phyloP scores from a whole-genome alignment of 1,140 invertebrate species.

The Elymnias hypermnestra region DNA sequence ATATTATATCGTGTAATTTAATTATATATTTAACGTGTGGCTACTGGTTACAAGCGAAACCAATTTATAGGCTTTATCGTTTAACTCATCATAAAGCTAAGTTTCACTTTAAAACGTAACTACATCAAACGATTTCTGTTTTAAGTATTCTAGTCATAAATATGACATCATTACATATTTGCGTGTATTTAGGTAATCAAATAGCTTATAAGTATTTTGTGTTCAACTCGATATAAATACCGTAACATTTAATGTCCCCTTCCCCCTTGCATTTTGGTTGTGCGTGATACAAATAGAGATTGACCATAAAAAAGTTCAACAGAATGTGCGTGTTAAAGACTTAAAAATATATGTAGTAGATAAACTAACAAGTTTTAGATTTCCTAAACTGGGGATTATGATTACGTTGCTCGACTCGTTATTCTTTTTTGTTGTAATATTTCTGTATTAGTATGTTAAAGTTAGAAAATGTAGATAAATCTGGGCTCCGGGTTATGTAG shows the following conservation, averaged over 20 bases:
- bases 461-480: slow-evolving; percentile 12
- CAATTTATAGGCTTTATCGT: slow-evolving; percentile 24
- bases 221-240: slow-evolving; percentile 46
- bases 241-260: slow-evolving; percentile 37
- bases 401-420: slow-evolving; percentile 19
- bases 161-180: slow-evolving; percentile 42
- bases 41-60: slow-evolving; percentile 29
- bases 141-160: slow-evolving; percentile 29
- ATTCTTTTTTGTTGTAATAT: slow-evolving; percentile 11
- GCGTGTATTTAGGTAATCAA: slow-evolving; percentile 62
- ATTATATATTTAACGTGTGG: slow-evolving; percentile 44
- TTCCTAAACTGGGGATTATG: slow-evolving; percentile 20
- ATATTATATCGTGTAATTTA: slow-evolving; percentile 46
- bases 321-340: slow-evolving; percentile 57
- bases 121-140: slow-evolving; percentile 33
- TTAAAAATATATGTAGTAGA: slow-evolving; percentile 36
- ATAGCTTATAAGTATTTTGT: slow-evolving; percentile 48
- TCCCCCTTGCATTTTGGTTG: slow-evolving; percentile 46
- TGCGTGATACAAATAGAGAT: slow-evolving; percentile 60
- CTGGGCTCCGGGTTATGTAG: slow-evolving; percentile 28
- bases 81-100: slow-evolving; percentile 26
- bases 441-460: slow-evolving; percentile 8
- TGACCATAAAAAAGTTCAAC: slow-evolving; percentile 34
- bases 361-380: slow-evolving; percentile 55
- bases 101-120: slow-evolving; percentile 14